Evolutionary conservation across 2,797 vertebrate species (phyloP).

Genomic region (Myotis vivesi): DNA sequence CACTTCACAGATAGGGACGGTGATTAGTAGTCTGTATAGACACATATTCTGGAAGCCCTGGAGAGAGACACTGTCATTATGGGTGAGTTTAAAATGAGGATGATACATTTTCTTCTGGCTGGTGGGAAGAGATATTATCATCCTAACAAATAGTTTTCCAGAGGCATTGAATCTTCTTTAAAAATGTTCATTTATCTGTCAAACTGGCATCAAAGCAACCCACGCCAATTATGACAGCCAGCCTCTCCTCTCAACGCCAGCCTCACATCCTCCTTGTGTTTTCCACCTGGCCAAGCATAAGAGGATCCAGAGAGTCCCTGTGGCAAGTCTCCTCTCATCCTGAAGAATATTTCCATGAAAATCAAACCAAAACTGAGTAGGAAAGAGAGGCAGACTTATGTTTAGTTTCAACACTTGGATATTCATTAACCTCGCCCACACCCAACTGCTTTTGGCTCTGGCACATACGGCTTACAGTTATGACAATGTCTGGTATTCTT

Average conservation of each 20-base stretch:
- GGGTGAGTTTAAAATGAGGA: conserved; percentile 31
- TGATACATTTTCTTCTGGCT: background rate
- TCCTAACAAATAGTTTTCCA: conserved; percentile 45
- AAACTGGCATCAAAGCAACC: background rate
- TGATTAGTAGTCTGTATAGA: background rate
- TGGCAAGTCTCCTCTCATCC: background rate
- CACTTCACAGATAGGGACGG: background rate
- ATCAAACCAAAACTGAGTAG: background rate
- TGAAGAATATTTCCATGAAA: background rate
- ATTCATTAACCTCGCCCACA: background rate
- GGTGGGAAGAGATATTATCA: conserved; percentile 4
- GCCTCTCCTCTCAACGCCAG: background rate
- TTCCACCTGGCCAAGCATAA: background rate
- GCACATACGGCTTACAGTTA: background rate
- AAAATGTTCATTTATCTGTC: conserved; percentile 10
- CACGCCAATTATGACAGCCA: fast-evolving
- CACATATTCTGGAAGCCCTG: background rate
- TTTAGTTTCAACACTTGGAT: background rate
- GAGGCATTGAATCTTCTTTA: background rate
- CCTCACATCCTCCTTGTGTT: background rate
- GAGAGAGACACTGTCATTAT: conserved; percentile 29
- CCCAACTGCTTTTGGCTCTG: background rate
- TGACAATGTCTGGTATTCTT: background rate
- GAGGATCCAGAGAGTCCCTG: background rate
- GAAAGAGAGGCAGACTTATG: background rate